Conservation (phyloP, 2,113 vertebrate species). For the Machaerirhynchus nigripectus region DNA sequence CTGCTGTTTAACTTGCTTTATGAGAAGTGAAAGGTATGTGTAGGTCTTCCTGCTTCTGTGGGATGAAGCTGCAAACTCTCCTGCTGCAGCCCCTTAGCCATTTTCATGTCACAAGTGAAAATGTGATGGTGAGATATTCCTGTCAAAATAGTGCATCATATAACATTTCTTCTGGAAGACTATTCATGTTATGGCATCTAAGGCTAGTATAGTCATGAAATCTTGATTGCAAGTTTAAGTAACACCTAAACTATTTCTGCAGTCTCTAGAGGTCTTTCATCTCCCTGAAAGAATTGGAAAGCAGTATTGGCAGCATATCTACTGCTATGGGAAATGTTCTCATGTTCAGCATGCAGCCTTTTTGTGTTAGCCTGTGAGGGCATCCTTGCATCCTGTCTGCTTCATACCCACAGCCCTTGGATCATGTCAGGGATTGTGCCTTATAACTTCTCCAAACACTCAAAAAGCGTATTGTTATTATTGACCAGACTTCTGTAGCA, state of each 20-base stretch:
- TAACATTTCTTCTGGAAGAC: neutral
- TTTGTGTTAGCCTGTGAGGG: neutral
- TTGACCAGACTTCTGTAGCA: neutral
- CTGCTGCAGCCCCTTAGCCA: neutral
- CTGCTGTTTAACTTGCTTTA: neutral
- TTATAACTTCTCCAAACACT: neutral
- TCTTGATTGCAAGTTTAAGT: neutral
- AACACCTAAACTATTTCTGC: neutral
- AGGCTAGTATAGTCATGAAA: neutral
- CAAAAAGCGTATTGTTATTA: neutral
- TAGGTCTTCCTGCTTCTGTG: neutral
- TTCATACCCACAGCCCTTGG: neutral
- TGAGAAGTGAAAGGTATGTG: neutral
- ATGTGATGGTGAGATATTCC: neutral
- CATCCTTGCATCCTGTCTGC: neutral
- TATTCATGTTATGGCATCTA: neutral
- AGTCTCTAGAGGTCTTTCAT: neutral
- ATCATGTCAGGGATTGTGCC: neutral
- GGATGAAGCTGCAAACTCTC: neutral
- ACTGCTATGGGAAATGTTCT: neutral
- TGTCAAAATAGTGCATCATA: neutral
- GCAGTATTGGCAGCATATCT: neutral
- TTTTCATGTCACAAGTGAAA: neutral
- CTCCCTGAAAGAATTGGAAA: neutral
- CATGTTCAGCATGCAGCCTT: neutral